Conservation (phyloP, 2,113 vertebrate genomes). For the Nerophis ophidion region DNA sequence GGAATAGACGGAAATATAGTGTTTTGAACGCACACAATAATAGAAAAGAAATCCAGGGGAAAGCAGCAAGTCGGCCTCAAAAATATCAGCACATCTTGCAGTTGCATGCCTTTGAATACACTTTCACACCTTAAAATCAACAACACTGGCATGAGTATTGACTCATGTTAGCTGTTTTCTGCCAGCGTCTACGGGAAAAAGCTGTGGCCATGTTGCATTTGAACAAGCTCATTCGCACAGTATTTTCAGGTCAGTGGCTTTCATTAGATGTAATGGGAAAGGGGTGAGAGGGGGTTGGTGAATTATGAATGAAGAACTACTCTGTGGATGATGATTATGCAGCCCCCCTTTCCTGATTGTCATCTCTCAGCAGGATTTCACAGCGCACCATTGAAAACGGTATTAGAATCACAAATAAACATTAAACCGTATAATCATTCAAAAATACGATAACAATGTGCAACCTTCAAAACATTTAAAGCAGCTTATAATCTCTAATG, state of each 20-base stretch:
- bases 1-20: constrained; percentile 10
- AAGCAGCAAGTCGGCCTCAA: constrained; percentile 2
- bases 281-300: constrained; percentile 36
- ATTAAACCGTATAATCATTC: too few species aligned
- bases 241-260: constrained; percentile 67
- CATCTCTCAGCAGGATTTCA: constrained; percentile 46
- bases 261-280: constrained; percentile 61
- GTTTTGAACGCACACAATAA: constrained; percentile 12
- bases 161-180: constrained; percentile 46
- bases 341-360: constrained; percentile 44
- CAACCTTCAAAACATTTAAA: not conserved
- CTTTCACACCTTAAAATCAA: not conserved
- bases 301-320: constrained; percentile 71
- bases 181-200: constrained; percentile 26
- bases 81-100: constrained; percentile 12
- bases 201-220: constrained; percentile 37
- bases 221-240: constrained; percentile 46
- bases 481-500: not conserved
- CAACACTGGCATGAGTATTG: not conserved
- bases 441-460: not conserved
- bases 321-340: constrained; percentile 64
- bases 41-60: constrained; percentile 11
- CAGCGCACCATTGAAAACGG: constrained; percentile 35
- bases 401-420: constrained; percentile 39
- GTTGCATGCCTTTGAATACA: not conserved